Percentiles rank a stretch among this genome's conserved stretches.
phyloP scores from a whole-genome alignment of 1,140 invertebrate genomes.

The Eufriesea mexicana region DNA sequence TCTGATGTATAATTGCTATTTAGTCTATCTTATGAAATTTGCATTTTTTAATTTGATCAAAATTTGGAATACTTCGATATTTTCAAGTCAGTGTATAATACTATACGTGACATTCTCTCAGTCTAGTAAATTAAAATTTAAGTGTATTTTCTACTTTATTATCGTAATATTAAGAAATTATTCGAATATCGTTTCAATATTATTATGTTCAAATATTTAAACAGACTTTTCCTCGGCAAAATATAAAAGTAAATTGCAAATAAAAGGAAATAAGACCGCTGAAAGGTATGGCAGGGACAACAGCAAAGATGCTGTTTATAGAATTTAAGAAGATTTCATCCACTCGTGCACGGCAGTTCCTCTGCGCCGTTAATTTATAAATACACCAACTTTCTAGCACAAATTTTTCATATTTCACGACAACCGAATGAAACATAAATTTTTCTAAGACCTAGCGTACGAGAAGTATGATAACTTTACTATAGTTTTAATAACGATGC shows the following conservation, averaged over 20 bases:
- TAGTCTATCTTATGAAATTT: neutral
- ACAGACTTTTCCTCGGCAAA: too few relatives aligned
- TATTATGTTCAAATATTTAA: too few relatives aligned
- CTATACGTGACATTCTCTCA: too few relatives aligned
- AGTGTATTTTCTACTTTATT: too few relatives aligned
- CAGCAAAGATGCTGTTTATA: neutral
- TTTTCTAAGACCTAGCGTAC: slow-evolving; percentile 3
- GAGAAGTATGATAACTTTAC: neutral
- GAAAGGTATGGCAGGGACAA: neutral
- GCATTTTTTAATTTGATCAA: neutral
- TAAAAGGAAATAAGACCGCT: neutral
- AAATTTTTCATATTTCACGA: slow-evolving; percentile 15
- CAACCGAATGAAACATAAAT: slow-evolving; percentile 4
- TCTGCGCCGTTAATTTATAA: slow-evolving; percentile 37
- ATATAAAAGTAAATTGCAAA: too few relatives aligned
- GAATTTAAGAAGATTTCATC: slow-evolving; percentile 7
- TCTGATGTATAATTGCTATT: neutral
- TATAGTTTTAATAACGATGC: neutral
- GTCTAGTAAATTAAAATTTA: too few relatives aligned
- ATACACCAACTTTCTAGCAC: slow-evolving; percentile 10
- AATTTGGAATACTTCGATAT: too few relatives aligned
- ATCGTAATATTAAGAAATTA: too few relatives aligned
- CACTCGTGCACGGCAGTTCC: slow-evolving; percentile 28
- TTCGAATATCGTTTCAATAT: too few relatives aligned
- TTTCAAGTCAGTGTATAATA: too few relatives aligned